Conservation (phyloP, 2,888 invertebrate species). For the Leptopterna dolabrata region DNA sequence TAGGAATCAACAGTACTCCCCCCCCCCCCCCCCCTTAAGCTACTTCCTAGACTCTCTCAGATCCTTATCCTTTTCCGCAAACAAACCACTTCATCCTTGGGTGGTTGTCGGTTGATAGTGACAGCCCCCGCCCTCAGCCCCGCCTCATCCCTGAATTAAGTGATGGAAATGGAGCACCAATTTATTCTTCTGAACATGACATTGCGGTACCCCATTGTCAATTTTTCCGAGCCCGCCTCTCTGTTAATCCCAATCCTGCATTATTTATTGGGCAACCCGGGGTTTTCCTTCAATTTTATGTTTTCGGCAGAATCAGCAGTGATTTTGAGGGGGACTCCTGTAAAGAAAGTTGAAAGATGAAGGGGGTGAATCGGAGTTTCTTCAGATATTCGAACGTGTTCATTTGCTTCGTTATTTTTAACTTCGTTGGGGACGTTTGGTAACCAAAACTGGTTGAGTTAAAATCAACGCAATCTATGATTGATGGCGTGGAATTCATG, state of each 20-base stretch:
- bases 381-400: too few species aligned
- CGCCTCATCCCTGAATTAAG: background rate
- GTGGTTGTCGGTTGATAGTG: background rate
- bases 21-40: too few species aligned
- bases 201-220: background rate
- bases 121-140: background rate
- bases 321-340: too few species aligned
- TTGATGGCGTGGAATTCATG: too few species aligned
- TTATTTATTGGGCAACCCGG: background rate
- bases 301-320: too few species aligned
- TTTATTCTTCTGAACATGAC: background rate
- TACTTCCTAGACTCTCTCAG: background rate
- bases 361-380: too few species aligned
- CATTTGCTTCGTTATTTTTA: too few species aligned
- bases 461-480: too few species aligned
- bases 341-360: too few species aligned
- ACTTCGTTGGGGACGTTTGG: too few species aligned
- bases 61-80: background rate
- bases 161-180: background rate
- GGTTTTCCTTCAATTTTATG: background rate
- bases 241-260: background rate
- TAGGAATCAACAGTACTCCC: too few species aligned
- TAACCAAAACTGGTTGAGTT: too few species aligned
- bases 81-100: background rate
- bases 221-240: background rate